Conservation (phyloP, 2,113 vertebrate genomes). For the Panthera leo region DNA sequence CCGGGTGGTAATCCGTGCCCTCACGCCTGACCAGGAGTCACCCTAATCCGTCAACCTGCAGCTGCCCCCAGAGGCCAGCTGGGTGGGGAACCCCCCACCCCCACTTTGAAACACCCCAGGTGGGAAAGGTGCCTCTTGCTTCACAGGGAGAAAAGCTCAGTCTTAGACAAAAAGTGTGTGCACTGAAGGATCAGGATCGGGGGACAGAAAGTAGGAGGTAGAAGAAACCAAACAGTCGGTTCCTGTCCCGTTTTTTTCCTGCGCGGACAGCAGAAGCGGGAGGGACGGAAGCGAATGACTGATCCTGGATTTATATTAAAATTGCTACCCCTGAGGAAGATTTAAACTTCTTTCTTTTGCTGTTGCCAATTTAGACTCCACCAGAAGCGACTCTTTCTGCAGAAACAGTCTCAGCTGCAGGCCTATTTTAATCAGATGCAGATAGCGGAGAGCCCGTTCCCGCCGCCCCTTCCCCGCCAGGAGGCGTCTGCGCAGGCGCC, state of each 20-base stretch:
- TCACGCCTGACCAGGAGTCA: background rate
- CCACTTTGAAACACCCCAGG: background rate
- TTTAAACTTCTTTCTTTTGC: background rate
- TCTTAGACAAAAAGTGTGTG: background rate
- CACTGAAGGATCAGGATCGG: background rate
- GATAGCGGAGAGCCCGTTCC: constrained; percentile 92
- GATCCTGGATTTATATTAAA: background rate
- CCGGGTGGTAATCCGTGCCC: background rate
- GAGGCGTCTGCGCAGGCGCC: constrained; percentile 46
- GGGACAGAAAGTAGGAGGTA: background rate
- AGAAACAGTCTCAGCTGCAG: constrained; percentile 96
- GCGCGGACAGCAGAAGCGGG: background rate
- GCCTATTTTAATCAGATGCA: constrained; percentile 99
- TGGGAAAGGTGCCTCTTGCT: background rate
- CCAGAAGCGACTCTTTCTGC: constrained; percentile 96
- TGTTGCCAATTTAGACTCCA: constrained; percentile 89
- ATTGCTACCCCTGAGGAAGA: background rate
- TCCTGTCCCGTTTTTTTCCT: background rate
- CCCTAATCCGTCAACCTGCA: background rate
- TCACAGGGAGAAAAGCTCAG: background rate
- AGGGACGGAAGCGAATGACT: background rate
- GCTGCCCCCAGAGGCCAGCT: background rate
- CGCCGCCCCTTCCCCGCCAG: constrained; percentile 80
- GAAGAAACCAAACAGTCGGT: background rate
- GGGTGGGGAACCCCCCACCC: background rate